Evolutionary conservation across 2,113 vertebrate genomes (phyloP), one percentile per base, ranked within the genome.

Genomic region (Bos javanicus): DNA sequence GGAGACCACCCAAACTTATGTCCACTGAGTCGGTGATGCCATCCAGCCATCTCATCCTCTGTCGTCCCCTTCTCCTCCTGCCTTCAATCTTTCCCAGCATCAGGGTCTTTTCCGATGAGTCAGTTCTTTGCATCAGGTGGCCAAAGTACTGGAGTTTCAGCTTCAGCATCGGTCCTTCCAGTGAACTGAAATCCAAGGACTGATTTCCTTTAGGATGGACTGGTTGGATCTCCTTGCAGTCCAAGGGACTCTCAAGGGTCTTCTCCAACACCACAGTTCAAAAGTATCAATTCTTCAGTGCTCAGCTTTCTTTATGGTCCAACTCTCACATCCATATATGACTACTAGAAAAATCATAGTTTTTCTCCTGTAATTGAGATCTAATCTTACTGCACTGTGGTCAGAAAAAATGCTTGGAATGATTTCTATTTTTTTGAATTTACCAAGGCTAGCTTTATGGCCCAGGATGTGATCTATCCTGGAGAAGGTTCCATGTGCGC

Each of bases 1-100:
- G 0, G n/a, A 71, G n/a, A 2, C n/a, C 5, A 0, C 19, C n/a
- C n/a, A 71, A 71, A 71, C n/a, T 71, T 10, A 71, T 23, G 64
- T 71, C 19, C 19, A 6, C 3, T 12, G n/a, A 71, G n/a, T 36
- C n/a, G 4, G 19, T 23, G 64, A 71, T 71, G 19, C 64, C 64
- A 36, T 36, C 19, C n/a, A 36, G 23, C 9, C n/a, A 36, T 36
- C 19, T 36, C 64, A 36, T 36, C 64, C 30, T 36, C n/a, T 23
- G n/a, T 71, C 4, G 1, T 71, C n/a, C 9, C 64, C n/a, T 71
- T 71, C n/a, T 71, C 64, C 64, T 67, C n/a, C 5, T 5, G 5
- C n/a, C 17, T 36, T 71, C 64, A 21, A 71, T 71, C n/a, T n/a
- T 71, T 71, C n/a, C 64, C 64, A 71, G n/a, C n/a, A 71, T 71